A percentile compares a stretch with the other conserved stretches of the same genome.
Conservation (phyloP, 2,888 invertebrate genomes). For the Amiota mariae region DNA sequence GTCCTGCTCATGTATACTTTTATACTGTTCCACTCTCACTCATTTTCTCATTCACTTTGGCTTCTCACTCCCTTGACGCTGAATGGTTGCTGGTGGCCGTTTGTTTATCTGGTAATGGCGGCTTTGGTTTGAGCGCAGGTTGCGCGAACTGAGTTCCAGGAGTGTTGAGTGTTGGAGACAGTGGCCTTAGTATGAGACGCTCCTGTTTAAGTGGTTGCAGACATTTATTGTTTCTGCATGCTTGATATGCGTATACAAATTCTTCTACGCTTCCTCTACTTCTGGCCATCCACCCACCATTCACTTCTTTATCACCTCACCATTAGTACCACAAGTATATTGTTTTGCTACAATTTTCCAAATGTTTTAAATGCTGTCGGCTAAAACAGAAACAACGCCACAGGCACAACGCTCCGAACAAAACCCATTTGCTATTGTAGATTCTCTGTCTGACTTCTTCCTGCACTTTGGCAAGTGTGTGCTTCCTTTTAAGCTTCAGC, state of each 20-base stretch:
- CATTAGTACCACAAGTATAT: not conserved
- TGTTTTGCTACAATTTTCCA: not conserved
- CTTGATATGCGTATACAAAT: conserved; percentile 23
- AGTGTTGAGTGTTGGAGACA: not conserved
- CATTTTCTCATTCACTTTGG: not conserved
- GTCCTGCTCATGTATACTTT: conserved; percentile 27
- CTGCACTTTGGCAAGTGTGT: not conserved
- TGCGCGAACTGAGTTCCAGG: no score
- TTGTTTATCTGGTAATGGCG: conserved; percentile 21
- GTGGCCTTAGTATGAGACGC: conserved; percentile 13
- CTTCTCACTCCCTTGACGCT: not conserved
- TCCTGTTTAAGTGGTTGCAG: conserved; percentile 34
- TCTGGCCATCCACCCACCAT: not conserved
- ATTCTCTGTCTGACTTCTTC: not conserved
- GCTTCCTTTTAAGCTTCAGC: not conserved
- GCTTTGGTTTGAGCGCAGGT: conserved; percentile 12
- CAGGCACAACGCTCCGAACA: conserved; percentile 4
- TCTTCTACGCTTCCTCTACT: not conserved
- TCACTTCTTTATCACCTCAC: not conserved
- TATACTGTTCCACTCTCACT: not conserved
- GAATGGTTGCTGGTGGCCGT: conserved; percentile 6
- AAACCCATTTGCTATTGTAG: not conserved
- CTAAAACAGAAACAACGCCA: not conserved
- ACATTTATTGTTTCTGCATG: conserved; percentile 26
- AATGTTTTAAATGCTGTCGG: conserved; percentile 15